Base-by-base conservation (phyloP, 2,797 vertebrate genomes). In the Kryptopterus vitreolus region DNA sequence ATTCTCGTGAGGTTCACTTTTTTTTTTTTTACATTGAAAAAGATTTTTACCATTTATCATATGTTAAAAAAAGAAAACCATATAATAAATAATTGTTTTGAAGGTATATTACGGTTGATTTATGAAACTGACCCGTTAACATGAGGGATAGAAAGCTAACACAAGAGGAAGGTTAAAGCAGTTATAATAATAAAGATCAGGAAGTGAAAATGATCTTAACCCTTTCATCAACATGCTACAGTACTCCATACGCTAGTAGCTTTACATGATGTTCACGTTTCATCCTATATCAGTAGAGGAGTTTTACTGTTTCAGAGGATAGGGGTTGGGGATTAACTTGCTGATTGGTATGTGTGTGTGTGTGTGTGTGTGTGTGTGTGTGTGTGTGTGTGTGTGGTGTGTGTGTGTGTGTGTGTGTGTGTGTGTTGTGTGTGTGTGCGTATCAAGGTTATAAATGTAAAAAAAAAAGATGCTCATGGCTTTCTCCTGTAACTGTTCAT, bases 371-470 rank as follows among this genome's bases (percentile, higher is more conserved):
- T 57, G n/a, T 57, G 52, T 22, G 52, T 11, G 55, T 57, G 65
- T 77, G 57, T 20, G 29, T 77, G 35, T 63, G 65, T 77, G 80
- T 24, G 20, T 72, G 75, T 63, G 50, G n/a, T 73, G 13, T 65
- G 0, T 73, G 33, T 63, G 58, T 61, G 66, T 74, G 61, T 62
- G 31, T 20, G n/a, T 77, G 38, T 63, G 65, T 77, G 74, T 26
- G 20, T 63, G 58, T 61, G 57, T 68, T 63, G 65, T 77, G 74
- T 26, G 20, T 63, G 58, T 61, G 57, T 68, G 61, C 78, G 61
- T 78, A 53, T 52, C 68, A 71, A 50, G 77, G 68, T 57, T 68
- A 79, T 26, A 13, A 58, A 43, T 68, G 62, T 50, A 52, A 74
- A 66, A 50, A 58, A 22, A 52, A 74, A 66, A 50, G 48, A 22